Evolutionary conservation across 1,140 invertebrate species (phyloP).

Genomic region (Probaryconus sp.): DNA sequence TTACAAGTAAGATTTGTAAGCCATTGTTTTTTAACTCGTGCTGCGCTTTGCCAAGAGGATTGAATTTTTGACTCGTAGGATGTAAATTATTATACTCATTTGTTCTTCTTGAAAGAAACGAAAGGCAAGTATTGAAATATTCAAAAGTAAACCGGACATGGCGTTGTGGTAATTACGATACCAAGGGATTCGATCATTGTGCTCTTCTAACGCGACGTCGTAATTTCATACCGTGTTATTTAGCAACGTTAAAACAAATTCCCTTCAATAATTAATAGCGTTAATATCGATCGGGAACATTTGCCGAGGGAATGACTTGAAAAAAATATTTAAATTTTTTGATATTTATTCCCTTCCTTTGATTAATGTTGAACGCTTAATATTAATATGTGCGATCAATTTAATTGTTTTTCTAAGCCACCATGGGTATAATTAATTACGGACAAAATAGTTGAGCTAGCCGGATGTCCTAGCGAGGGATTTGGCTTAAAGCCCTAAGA

Average conservation of each 20-base stretch:
- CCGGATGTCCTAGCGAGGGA: slow-evolving; percentile 40
- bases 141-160: slow-evolving; percentile 45
- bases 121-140: slow-evolving; percentile 57
- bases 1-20: slow-evolving; percentile 66
- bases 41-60: slow-evolving; percentile 54
- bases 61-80: slow-evolving; percentile 62
- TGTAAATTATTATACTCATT: slow-evolving; percentile 64
- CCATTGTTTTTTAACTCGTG: slow-evolving; percentile 62
- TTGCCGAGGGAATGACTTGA: too few species aligned
- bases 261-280: too few species aligned
- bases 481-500: slow-evolving; percentile 53
- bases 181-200: not conserved
- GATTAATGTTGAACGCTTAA: too few species aligned
- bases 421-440: slow-evolving; percentile 18
- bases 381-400: slow-evolving; percentile 6
- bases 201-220: too few species aligned
- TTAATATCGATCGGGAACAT: too few species aligned
- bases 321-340: too few species aligned
- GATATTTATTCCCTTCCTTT: too few species aligned
- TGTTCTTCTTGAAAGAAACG: slow-evolving; percentile 51
- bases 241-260: too few species aligned
- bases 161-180: slow-evolving; percentile 18
- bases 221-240: slow-evolving; percentile 10
- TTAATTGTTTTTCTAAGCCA: slow-evolving; percentile 1
- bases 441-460: slow-evolving; percentile 18